Evolutionary conservation across 2,888 invertebrate genomes (phyloP), one percentile per base, ranked within the genome.

Genomic region (Elgonia sp.): DNA sequence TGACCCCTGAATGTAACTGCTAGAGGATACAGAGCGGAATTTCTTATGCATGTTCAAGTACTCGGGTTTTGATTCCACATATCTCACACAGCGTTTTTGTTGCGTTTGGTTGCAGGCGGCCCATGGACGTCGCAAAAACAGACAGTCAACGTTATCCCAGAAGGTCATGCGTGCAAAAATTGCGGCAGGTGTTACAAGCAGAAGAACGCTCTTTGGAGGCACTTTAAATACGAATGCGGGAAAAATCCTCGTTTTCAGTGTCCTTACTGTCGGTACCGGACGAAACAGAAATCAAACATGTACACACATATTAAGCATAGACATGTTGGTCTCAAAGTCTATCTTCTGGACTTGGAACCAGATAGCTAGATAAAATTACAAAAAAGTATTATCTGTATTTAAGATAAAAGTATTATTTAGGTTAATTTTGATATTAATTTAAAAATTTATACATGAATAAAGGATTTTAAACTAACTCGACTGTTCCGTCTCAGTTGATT

Each of bases 201-300:
- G 81, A 90, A 91, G 55, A 90, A 91, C 60, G 92, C 92, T 55
- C 89, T 94, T 29, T 91, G 89, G 72, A 86, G 94, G 21, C 94
- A 95, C 88, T 89, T 92, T 12, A 93, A 91, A 69, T 93, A 93
- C 89, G 95, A 94, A 86, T 95, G 95, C 87, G 93, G 93, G 29
- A 92, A 93, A 84, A 92, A 92, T 29, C 93, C 94, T 6, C 90
- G 93, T 60, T 94, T 94, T 89, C 91, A 91, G 39, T 94, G 94
- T 62, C 91, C 92, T 0, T 92, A 93, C 79, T 94, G 94, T 83
- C 84, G 87, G 12, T 93, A 93, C 77, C 90, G 91, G 20, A 89
- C 91, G 12, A 93, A 93, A 75, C 92, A 92, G 65, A 91, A 92
- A 10, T 90, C 91, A 6, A 93, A 94, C 84, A 90, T 93, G 88